phyloP scores from a whole-genome alignment of 2,797 vertebrate genomes.

The Hafferia zeledoni region DNA sequence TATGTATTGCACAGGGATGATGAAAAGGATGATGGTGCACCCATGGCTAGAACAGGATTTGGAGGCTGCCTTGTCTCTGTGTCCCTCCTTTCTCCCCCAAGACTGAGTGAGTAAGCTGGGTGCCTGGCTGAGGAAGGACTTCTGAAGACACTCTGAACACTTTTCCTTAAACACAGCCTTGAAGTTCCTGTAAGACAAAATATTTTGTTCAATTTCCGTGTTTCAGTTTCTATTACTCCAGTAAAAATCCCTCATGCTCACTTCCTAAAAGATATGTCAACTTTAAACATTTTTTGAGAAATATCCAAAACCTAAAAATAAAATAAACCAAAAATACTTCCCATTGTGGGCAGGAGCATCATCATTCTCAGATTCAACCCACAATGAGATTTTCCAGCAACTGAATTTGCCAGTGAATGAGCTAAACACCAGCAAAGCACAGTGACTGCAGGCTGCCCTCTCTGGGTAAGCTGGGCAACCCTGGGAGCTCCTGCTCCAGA shows the following conservation, averaged over 20 bases:
- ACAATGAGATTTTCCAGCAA: neutral
- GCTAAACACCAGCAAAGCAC: neutral
- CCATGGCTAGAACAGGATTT: neutral
- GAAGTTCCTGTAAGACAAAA: neutral
- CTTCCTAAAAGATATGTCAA: neutral
- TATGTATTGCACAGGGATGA: neutral
- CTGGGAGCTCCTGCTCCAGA: neutral
- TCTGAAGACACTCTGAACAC: neutral
- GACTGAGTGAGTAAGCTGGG: fast-evolving
- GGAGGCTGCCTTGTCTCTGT: neutral
- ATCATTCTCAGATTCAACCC: neutral
- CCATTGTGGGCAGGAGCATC: neutral
- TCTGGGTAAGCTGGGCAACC: neutral
- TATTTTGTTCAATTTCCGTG: neutral
- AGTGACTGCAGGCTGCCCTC: neutral
- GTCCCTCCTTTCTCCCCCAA: neutral
- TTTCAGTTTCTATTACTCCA: neutral
- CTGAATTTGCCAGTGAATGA: neutral
- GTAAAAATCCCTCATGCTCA: neutral
- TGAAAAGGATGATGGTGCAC: neutral
- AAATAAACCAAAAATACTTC: neutral
- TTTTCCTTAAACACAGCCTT: neutral
- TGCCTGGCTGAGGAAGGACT: neutral
- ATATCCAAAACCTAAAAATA: neutral
- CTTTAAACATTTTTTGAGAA: neutral